Evolutionary conservation across 2,888 invertebrate genomes (phyloP), one percentile per base, ranked within the genome.

Genomic region (Patella ulyssiponensis): DNA sequence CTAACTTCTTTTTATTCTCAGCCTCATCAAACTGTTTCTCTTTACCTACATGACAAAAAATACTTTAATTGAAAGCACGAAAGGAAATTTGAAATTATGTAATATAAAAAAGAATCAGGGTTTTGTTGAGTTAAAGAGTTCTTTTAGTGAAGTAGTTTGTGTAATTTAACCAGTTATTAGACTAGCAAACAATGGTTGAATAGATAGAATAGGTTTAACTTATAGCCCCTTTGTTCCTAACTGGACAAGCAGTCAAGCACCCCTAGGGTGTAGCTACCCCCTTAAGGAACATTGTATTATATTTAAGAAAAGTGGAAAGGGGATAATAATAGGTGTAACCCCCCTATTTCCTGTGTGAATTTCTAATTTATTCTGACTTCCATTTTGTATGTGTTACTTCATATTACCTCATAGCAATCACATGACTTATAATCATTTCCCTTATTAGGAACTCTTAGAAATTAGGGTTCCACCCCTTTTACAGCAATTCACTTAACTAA

Each of bases 261-360:
- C 64, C 64, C 64, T 14, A 64, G 64, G 64, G 64, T 20, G 12
- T 4, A 64, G 20, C 20, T 23, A 9, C 20, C 20, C 64, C 64
- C 64, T 64, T 12, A 64, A 20, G 64, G 20, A 12, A 64, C 23
- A 23, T 64, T 23, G 20, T 64, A 64, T 64, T 64, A 64, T 64
- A 64, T 64, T 64, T 23, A 64, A 20, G 20, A 64, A 64, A 23
- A 23, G 64, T 20, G 14, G 20, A 23, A 9, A 20, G 64, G 20
- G 20, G 64, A 64, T 64, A 64, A 64, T 64, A 64, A 64, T 64
- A 64, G 23, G 64, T 44, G 64, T 64, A 64, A 23, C 23, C 20
- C 64, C 64, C 64, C 44, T 14, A 64, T 64, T 64, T 64, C 64
- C 64, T 64, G 64, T 64, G 64, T 64, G 64, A 64, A 64, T 64